These are phyloP conservation scores for Crematogaster levior DNA, from an alignment of 2,888 invertebrate species.

Conservation along the genomic window DNA sequence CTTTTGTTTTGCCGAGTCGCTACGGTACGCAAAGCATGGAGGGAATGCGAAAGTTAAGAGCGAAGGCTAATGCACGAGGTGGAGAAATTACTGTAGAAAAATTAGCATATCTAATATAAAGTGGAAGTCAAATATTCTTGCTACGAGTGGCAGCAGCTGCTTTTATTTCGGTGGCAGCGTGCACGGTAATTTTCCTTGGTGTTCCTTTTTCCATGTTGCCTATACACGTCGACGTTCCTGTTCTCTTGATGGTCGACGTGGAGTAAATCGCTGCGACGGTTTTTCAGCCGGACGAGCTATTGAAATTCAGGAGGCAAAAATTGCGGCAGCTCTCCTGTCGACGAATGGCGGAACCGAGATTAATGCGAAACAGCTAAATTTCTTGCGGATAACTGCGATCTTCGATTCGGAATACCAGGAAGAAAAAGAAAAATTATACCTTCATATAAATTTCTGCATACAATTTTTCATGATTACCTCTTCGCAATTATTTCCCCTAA, in stretches of 20 bases:
- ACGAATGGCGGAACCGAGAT: slow-evolving; percentile 10
- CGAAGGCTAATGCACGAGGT: slow-evolving; percentile 33
- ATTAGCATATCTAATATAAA: slow-evolving; percentile 53
- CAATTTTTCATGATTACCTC: neutral
- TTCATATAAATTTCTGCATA: neutral
- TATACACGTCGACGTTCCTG: slow-evolving; percentile 34
- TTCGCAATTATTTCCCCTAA: neutral
- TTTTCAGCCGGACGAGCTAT: slow-evolving; percentile 46
- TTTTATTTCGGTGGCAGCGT: slow-evolving; percentile 43
- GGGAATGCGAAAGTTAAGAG: slow-evolving; percentile 38
- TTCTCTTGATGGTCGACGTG: slow-evolving; percentile 37
- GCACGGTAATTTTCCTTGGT: slow-evolving; percentile 42
- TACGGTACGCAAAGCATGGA: neutral
- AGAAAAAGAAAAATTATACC: neutral
- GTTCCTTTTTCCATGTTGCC: slow-evolving; percentile 42
- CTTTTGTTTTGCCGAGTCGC: slow-evolving; percentile 16
- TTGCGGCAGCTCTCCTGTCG: neutral
- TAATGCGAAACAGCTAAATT: slow-evolving; percentile 37
- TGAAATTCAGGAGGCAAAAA: slow-evolving; percentile 48
- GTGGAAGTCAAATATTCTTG: slow-evolving; percentile 43
- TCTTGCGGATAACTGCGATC: slow-evolving; percentile 7
- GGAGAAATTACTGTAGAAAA: slow-evolving; percentile 44
- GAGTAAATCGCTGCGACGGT: slow-evolving; percentile 47
- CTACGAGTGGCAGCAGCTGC: slow-evolving; percentile 52
- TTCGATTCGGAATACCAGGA: neutral